These are phyloP conservation scores for Ormyrus pomaceus DNA, from an alignment of 2,888 invertebrate genomes.

Conservation along the genomic window DNA sequence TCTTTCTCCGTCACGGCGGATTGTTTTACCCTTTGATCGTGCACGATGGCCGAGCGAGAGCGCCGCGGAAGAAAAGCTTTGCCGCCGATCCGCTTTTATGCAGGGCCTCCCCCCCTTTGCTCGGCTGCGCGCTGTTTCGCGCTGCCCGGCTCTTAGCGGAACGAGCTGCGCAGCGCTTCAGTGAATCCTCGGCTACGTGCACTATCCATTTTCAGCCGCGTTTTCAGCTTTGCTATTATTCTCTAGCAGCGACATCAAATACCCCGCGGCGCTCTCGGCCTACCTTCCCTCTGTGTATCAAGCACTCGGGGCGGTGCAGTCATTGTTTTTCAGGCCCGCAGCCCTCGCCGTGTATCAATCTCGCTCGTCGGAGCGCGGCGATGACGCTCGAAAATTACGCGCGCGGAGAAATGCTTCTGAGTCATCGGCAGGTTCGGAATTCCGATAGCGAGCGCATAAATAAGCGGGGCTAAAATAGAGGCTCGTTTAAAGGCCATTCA, in stretches of 20 bases:
- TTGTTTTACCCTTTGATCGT: slow-evolving; percentile 72
- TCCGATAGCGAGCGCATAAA: slow-evolving; percentile 37
- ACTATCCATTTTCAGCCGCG: slow-evolving; percentile 29
- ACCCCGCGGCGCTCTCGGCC: not conserved
- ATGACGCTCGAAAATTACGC: not conserved
- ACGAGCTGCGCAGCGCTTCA: slow-evolving; percentile 60
- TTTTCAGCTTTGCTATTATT: slow-evolving; percentile 37
- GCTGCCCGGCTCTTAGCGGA: slow-evolving; percentile 60
- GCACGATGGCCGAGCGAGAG: slow-evolving; percentile 60
- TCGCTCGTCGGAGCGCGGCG: not conserved
- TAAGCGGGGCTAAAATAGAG: slow-evolving; percentile 34
- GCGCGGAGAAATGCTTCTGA: not conserved
- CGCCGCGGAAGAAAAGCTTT: slow-evolving; percentile 61
- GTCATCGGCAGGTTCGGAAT: slow-evolving; percentile 25
- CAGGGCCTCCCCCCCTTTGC: slow-evolving; percentile 17
- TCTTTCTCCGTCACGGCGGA: slow-evolving; percentile 66
- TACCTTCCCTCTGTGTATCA: not conserved
- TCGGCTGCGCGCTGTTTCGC: slow-evolving; percentile 3
- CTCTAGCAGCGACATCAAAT: slow-evolving; percentile 33
- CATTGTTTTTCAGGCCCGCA: too few relatives aligned
- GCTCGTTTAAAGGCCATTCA: slow-evolving; percentile 39
- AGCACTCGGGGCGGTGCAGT: not conserved
- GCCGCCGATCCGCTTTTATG: slow-evolving; percentile 62
- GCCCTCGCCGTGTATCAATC: not conserved
- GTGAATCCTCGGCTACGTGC: slow-evolving; percentile 27